Evolutionary conservation across 2,888 invertebrate species (phyloP), one percentile per base, ranked within the genome.

Genomic region (Drosophila tanythrix): DNA sequence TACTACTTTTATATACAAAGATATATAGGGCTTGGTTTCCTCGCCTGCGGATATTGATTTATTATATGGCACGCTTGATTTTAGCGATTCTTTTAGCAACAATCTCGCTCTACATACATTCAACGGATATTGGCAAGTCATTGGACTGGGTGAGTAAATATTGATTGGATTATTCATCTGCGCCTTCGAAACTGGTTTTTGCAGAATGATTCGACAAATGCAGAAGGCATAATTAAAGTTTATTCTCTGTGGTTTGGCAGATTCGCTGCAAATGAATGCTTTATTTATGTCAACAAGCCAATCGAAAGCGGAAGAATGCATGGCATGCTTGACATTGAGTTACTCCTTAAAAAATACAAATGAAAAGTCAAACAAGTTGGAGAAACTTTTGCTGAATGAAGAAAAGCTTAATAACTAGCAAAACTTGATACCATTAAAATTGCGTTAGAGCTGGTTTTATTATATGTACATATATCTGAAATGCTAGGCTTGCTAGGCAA

Each of bases 201-300:
- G 33, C 59, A 33, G 52, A 59, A 73, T 71, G 68, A 75, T 58
- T 61, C 46, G 66, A 46, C n/a, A 75, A 60, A 67, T 72, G 55
- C 15, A 29, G 64, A 61, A 33, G 27, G 35, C 21, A 46, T 69
- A 63, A 77, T 79, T 66, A 65, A 46, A 69, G 65, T 57, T 67
- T 63, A 35, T 65, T 73, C 58, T 56, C 46, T 46, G 21, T 38
- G 36, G 15, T 27, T 62, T 60, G 40, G 60, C 56, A 62, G 61
- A 69, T 63, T 63, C 29, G 40, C 10, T 13, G 5, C n/a, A 51
- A 70, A 25, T 48, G 35, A 58, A 48, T 56, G 60, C 43, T 72
- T 77, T 77, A 60, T 46, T 15, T 81, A 52, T 79, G 79, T 79
- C 78, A 81, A 79, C 78, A 78, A 69, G 63, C 11, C 53, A 55